Evolutionary conservation across 2,888 invertebrate genomes (phyloP).

Genomic region (Netelia fuscicornis): DNA sequence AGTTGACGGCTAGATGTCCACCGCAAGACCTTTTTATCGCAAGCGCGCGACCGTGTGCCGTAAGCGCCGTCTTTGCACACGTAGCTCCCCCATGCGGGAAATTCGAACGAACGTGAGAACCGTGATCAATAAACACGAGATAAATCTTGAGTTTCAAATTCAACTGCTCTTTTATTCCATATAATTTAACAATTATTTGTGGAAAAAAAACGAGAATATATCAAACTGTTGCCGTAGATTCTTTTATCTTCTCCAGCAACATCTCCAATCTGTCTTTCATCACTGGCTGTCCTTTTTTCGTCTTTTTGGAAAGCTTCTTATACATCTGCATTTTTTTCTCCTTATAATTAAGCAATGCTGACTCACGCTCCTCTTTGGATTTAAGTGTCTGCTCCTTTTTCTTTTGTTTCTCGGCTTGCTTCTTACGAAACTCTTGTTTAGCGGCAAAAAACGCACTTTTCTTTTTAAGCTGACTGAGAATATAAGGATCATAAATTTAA

Average conservation of each 20-base stretch:
- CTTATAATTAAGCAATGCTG: slow-evolving; percentile 89
- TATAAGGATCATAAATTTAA: background rate
- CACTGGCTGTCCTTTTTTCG: slow-evolving; percentile 93
- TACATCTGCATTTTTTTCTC: slow-evolving; percentile 89
- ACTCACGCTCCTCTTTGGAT: slow-evolving; percentile 87
- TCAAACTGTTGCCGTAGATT: slow-evolving; percentile 69
- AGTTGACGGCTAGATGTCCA: slow-evolving; percentile 74
- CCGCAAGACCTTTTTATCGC: slow-evolving; percentile 48
- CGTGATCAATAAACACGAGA: background rate
- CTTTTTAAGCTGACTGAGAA: slow-evolving; percentile 60
- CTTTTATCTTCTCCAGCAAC: slow-evolving; percentile 91
- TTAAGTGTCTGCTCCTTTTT: slow-evolving; percentile 85
- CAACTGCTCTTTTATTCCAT: slow-evolving; percentile 4
- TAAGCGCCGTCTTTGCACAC: background rate
- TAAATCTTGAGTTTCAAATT: background rate
- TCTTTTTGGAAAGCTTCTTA: slow-evolving; percentile 91
- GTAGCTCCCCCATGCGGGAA: slow-evolving; percentile 8
- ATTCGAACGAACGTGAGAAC: slow-evolving; percentile 20
- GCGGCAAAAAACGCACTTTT: slow-evolving; percentile 85
- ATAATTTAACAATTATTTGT: background rate
- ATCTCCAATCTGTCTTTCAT: slow-evolving; percentile 93
- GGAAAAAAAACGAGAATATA: background rate
- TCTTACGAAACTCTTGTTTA: slow-evolving; percentile 86
- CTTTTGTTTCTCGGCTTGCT: slow-evolving; percentile 86
- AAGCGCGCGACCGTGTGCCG: background rate